These are phyloP conservation scores for Leiothrix lutea DNA, from an alignment of 2,113 vertebrate genomes.

Conservation along the genomic window DNA sequence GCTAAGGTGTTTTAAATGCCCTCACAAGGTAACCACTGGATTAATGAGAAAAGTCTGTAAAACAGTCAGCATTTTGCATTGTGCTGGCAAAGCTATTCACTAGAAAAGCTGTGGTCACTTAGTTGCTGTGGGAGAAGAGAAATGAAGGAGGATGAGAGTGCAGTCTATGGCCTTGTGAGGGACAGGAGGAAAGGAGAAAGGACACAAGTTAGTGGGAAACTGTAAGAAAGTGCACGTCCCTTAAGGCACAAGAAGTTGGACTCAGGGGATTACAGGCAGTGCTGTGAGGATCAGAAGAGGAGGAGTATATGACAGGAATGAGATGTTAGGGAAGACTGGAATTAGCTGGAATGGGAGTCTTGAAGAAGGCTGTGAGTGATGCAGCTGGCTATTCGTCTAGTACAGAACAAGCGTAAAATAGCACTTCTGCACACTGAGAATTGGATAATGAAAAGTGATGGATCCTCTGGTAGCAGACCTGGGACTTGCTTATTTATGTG, in stretches of 20 bases:
- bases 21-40: not conserved
- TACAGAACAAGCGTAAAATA: not conserved
- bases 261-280: not conserved
- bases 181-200: not conserved
- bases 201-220: not conserved
- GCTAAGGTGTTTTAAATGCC: not conserved
- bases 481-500: not conserved
- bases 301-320: not conserved
- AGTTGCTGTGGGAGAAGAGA: not conserved
- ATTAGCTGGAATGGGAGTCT: not conserved
- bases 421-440: not conserved
- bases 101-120: constrained; percentile 1
- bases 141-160: not conserved
- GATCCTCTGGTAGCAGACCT: not conserved
- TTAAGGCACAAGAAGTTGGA: not conserved
- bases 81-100: not conserved
- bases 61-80: not conserved
- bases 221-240: fast-evolving
- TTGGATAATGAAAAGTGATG: not conserved
- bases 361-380: not conserved
- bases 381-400: not conserved
- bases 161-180: not conserved
- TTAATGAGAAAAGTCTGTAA: not conserved
- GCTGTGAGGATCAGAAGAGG: not conserved
- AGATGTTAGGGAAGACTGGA: not conserved